Base-by-base conservation (phyloP, 1,140 invertebrate species). In the Megathymus violae region DNA sequence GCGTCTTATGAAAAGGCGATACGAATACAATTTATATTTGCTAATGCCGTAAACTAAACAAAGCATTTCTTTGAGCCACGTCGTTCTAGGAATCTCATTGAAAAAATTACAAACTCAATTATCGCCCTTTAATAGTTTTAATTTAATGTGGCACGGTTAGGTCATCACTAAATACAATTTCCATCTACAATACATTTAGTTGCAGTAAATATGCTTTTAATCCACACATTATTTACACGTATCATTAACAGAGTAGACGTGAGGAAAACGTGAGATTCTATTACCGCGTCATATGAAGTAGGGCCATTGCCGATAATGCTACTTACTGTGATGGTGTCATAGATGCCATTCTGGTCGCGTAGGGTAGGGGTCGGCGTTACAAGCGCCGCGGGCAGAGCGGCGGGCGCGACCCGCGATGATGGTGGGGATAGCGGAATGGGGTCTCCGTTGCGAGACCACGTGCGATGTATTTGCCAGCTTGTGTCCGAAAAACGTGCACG, bases 401-500 rank as follows among this genome's bases (percentile, higher is more conserved):
- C 62, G 14, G 67, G 62, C 19, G 63, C 40, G 1, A 69, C 58
- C 5, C 79, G 71, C 43, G 65, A 47, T 0, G 81, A 70, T 43
- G 78, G 69, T 1, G 79, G 85, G 25, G 85, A 83, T 36, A 78
- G 67, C 27, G 78, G 79, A 7, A 83, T 74, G 13, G 76, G 81
- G 40, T 82, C 82, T 2, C 79, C 82, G 59, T 88, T 88, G 40
- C 89, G 89, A 41, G 86, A 74, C 91, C 92, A 93, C 61, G 91
- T 91, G 36, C 91, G 83, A 72, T 93, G 92, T 43, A 93, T 93
- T 73, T 92, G 92, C 92, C 92, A 93, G 72, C 92, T 93, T n/a
- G 93, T 93, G 71, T 93, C 93, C 41, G 92, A 92, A 68, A 93
- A 93, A 40, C 93, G 80, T 64, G 92, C 91, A 63, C 91, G 88